Conservation (phyloP, 1,140 invertebrate genomes). For the Theocolax elegans region DNA sequence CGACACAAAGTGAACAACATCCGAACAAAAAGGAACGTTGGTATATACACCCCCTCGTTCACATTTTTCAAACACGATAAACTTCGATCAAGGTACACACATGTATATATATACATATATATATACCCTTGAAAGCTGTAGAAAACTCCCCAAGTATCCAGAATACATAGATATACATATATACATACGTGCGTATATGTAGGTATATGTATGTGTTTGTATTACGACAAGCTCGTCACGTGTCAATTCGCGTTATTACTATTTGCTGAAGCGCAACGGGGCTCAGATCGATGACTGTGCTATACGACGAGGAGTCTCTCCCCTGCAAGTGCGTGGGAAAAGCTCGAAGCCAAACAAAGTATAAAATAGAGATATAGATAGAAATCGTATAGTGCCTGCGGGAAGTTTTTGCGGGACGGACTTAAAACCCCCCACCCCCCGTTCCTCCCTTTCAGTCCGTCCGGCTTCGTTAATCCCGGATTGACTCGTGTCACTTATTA, state of each 20-base stretch:
- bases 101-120: no score
- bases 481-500: constrained; percentile 69
- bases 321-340: constrained; percentile 59
- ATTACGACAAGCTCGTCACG: constrained; percentile 53
- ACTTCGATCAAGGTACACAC: no score
- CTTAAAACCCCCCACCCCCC: no score
- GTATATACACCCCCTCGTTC: no score
- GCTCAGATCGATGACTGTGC: constrained; percentile 21
- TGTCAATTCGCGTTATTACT: constrained; percentile 68
- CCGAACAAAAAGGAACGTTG: no score
- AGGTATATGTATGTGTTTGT: constrained; percentile 38
- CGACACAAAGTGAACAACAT: no score
- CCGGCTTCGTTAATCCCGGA: constrained; percentile 62
- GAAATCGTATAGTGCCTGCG: constrained; percentile 43
- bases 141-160: no score
- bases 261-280: constrained; percentile 60
- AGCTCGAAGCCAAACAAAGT: constrained; percentile 60
- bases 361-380: constrained; percentile 67
- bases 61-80: no score
- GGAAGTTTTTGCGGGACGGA: constrained; percentile 38
- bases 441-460: no score
- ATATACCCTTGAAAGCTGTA: no score
- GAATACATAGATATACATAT: no score
- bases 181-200: neutral
- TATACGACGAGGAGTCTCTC: neutral